Evolutionary conservation across 2,113 vertebrate genomes (phyloP).

Genomic region (Platysteira castanea): DNA sequence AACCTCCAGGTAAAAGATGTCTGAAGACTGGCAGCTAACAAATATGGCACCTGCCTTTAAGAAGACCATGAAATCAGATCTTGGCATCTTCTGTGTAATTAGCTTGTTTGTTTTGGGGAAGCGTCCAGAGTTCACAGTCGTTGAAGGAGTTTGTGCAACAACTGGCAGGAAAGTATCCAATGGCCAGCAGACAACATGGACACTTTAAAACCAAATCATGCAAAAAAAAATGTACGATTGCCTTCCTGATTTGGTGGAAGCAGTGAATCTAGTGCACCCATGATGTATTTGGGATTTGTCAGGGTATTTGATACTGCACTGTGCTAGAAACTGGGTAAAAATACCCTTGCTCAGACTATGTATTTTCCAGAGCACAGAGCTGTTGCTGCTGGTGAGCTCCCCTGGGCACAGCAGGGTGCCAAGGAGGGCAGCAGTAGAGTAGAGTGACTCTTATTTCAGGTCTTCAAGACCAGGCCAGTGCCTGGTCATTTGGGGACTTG

Average conservation of each 20-base stretch:
- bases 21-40: background rate
- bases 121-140: background rate
- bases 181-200: background rate
- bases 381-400: background rate
- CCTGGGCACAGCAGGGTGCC: background rate
- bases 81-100: background rate
- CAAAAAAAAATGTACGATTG: background rate
- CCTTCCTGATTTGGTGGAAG: background rate
- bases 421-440: background rate
- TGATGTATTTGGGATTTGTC: accelerated
- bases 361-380: background rate
- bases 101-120: background rate
- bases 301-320: background rate
- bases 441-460: background rate
- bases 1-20: background rate
- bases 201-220: background rate
- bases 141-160: background rate
- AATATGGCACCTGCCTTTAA: background rate
- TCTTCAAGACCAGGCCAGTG: background rate
- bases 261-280: background rate
- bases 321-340: background rate
- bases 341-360: background rate
- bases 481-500: background rate
- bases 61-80: background rate
- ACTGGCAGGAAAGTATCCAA: background rate